Evolutionary conservation across 2,113 vertebrate genomes (phyloP).

Genomic region (Neotoma lepida): DNA sequence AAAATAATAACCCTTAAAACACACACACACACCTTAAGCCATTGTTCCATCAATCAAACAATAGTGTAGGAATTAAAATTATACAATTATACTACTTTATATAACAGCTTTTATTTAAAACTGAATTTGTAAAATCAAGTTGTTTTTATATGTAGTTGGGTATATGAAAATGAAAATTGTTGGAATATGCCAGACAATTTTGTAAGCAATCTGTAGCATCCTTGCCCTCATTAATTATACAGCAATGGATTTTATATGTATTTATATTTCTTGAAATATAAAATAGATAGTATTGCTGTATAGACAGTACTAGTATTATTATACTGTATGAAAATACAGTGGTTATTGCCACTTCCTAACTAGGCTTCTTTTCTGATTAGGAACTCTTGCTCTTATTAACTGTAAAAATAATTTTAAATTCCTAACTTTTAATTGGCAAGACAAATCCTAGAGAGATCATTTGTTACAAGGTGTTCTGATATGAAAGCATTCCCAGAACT

Average conservation of each 20-base stretch:
- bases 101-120: constrained; percentile 29
- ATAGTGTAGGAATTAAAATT: not conserved
- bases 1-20: not conserved
- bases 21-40: not conserved
- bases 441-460: not conserved
- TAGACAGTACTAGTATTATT: not conserved
- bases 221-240: not conserved
- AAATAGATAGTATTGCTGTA: not conserved
- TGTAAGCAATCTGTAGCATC: not conserved
- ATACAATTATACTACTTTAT: not conserved
- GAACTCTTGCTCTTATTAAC: not conserved
- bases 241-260: not conserved
- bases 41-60: not conserved
- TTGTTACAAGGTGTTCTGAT: not conserved
- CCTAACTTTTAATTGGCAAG: not conserved
- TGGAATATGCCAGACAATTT: not conserved
- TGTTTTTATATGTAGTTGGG: not conserved
- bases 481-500: not conserved
- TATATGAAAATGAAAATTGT: constrained; percentile 7
- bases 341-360: not conserved
- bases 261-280: not conserved
- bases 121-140: not conserved
- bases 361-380: not conserved
- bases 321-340: not conserved
- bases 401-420: constrained; percentile 37